These are phyloP conservation scores for Nectonema munidae DNA, from an alignment of 2,888 invertebrate genomes.

Conservation along the genomic window DNA sequence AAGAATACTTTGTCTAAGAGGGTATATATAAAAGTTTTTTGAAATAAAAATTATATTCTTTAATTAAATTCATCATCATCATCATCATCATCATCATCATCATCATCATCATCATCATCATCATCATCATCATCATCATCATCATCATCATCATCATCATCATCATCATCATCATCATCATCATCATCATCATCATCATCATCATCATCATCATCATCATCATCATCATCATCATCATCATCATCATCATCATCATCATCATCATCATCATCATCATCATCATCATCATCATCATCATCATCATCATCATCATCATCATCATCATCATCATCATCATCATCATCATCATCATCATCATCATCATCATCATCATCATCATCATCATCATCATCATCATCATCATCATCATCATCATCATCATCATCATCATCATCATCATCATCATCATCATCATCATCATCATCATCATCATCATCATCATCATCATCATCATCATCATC, in stretches of 20 bases:
- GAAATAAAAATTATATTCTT: background rate
- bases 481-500: too few relatives aligned
- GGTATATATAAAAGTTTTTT: background rate
- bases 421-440: background rate
- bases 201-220: constrained; percentile 13
- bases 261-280: background rate
- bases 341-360: background rate
- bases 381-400: background rate
- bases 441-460: background rate
- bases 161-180: constrained; percentile 16
- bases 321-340: background rate
- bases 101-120: constrained; percentile 16
- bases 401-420: background rate
- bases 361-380: background rate
- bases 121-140: constrained; percentile 16
- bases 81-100: constrained; percentile 16
- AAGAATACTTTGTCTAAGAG: too few relatives aligned
- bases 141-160: constrained; percentile 17
- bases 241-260: constrained; percentile 5
- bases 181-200: constrained; percentile 17
- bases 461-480: too few relatives aligned
- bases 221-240: constrained; percentile 5
- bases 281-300: constrained; percentile 1
- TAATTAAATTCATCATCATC: too few relatives aligned
- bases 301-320: constrained; percentile 5